Conservation (phyloP, 1,140 invertebrate species). For the Papilio helenus region DNA sequence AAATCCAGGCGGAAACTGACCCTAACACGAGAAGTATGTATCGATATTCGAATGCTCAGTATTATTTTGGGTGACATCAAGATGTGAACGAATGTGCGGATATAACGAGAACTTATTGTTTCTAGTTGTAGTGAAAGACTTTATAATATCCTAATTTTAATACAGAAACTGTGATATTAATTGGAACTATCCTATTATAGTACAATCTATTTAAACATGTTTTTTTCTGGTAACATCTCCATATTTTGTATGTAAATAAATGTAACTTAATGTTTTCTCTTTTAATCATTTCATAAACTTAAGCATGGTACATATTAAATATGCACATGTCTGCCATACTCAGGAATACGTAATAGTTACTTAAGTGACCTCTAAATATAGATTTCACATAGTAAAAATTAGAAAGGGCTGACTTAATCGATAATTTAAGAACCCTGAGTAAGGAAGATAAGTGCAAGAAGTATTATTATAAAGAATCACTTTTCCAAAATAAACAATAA, state of each 20-base stretch:
- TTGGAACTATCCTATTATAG: conserved; percentile 77
- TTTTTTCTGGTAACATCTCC: conserved; percentile 20
- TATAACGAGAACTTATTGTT: conserved; percentile 82
- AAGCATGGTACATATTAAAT: not conserved
- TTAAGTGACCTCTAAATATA: not conserved
- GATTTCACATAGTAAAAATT: not conserved
- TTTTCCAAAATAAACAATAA: not conserved
- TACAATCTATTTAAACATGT: conserved; percentile 52
- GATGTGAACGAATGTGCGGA: conserved; percentile 75
- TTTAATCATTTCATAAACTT: not conserved
- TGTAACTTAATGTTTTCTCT: not conserved
- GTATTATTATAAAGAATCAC: not conserved
- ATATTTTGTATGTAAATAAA: conserved; percentile 11
- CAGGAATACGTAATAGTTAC: not conserved
- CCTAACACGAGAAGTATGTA: conserved; percentile 80
- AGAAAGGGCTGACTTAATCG: no score
- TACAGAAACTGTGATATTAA: conserved; percentile 82
- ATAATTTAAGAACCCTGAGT: not conserved
- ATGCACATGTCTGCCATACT: not conserved
- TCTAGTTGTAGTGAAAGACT: conserved; percentile 79
- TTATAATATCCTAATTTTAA: conserved; percentile 79
- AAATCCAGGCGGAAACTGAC: conserved; percentile 77
- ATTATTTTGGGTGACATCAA: conserved; percentile 83
- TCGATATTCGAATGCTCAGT: conserved; percentile 82
- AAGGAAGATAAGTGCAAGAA: not conserved